These are phyloP conservation scores for Clinocottus analis DNA, from an alignment of 2,113 vertebrate species.

Conservation along the genomic window DNA sequence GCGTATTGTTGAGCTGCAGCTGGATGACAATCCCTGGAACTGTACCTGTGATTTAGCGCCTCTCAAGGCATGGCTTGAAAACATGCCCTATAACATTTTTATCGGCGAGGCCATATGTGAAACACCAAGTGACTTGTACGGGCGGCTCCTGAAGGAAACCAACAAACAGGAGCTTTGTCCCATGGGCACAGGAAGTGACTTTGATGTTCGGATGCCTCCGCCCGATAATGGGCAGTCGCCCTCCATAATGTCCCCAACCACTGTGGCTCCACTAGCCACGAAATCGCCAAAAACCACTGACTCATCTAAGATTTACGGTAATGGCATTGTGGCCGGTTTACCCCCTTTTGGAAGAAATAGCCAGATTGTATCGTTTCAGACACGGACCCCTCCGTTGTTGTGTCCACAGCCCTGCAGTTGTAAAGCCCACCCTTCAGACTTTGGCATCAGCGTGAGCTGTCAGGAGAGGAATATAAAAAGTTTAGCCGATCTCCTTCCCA, in stretches of 20 bases:
- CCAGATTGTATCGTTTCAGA: constrained; percentile 95
- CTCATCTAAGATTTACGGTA: constrained; percentile 95
- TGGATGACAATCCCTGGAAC: constrained; percentile 99
- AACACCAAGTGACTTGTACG: constrained; percentile 95
- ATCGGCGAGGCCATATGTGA: constrained; percentile 98
- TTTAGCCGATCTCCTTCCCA: constrained; percentile 89
- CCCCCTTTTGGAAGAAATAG: constrained; percentile 87
- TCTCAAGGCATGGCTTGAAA: constrained; percentile 98
- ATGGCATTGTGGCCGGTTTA: constrained; percentile 95
- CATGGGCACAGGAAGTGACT: constrained; percentile 94
- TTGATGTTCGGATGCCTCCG: constrained; percentile 92
- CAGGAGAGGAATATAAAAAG: constrained; percentile 94
- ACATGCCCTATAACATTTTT: constrained; percentile 99
- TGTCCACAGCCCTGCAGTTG: constrained; percentile 93
- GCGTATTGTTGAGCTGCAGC: constrained; percentile 93
- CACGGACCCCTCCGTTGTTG: constrained; percentile 89
- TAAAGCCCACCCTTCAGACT: constrained; percentile 95
- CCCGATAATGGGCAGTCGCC: constrained; percentile 88
- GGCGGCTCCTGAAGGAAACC: constrained; percentile 95
- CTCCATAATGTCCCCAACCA: constrained; percentile 88
- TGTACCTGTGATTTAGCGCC: constrained; percentile 97
- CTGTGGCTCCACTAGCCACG: constrained; percentile 87
- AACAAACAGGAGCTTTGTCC: constrained; percentile 97
- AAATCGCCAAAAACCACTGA: constrained; percentile 94
- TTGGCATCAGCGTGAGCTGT: constrained; percentile 96